Base-by-base conservation (phyloP, 2,113 vertebrate species). In the Oreamnos americanus region DNA sequence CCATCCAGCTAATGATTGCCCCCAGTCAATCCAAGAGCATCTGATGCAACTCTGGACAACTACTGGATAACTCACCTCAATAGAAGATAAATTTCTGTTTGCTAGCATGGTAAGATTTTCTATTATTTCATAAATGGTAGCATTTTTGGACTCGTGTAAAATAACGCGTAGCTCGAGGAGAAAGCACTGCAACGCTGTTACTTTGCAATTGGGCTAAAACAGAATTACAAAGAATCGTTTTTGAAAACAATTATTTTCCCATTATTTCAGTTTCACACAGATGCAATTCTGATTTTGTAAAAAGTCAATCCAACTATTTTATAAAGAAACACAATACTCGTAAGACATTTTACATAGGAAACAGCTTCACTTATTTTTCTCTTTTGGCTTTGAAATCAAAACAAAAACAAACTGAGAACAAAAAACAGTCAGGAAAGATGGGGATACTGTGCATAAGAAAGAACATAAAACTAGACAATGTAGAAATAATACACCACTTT, bases 101-200 rank as follows among this genome's bases (percentile, higher is more conserved):
- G 96, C 97, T 19, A 97, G 57, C 25, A 98, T 4, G 62, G 96
- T 62, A 30, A 98, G 5, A 6, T 98, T 98, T 28, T 33, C 19
- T 49, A 98, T 47, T 55, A 87, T 85, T 7, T 95, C 14, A 30
- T 17, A 19, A 23, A 98, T 25, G 2, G 6, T 0, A 1, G 0
- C 0, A 33, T 96, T 8, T 28, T 0, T 6, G 45, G 97, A 98
- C 97, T 99, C 99, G 0, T 98, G 91, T 23, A 53, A 36, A 97
- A 99, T 98, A 60, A 99, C 99, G 1, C 74, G 0, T 1, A 98
- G 97, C 94, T 99, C 99, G 94, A 98, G 94, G 12, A 98, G 93
- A 97, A 99, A 99, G 87, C 99, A 99, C 3, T 97, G 98, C 49
- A 99, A 98, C 25, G 98, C 97, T 62, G 98, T 98, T 62, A 98